phyloP scores from a whole-genome alignment of 2,113 vertebrate genomes.

The Cyprinodon tularosa region DNA sequence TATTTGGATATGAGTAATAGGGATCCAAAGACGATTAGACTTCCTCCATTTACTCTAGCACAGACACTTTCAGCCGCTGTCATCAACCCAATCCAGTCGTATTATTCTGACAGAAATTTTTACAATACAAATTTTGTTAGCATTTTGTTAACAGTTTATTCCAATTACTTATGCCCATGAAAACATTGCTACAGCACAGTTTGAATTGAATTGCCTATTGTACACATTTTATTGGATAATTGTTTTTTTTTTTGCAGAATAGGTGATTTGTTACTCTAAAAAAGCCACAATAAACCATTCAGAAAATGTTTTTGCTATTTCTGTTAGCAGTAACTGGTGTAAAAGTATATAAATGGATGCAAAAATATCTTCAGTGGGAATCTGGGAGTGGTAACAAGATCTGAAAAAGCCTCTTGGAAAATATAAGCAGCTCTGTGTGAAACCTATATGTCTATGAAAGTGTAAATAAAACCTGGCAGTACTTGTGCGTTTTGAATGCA shows the following conservation, averaged over 20 bases:
- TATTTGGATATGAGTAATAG: no score
- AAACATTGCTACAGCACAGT: no score
- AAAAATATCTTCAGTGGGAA: not conserved
- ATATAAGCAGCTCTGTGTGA: not conserved
- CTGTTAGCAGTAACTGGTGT: not conserved
- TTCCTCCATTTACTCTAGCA: no score
- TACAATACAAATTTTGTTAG: no score
- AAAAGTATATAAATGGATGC: not conserved
- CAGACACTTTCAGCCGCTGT: no score
- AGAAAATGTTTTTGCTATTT: not conserved
- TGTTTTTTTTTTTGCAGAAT: not conserved
- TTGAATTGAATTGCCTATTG: not conserved
- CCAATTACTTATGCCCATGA: no score
- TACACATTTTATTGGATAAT: not conserved
- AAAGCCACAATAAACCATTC: not conserved
- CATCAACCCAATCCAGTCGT: no score
- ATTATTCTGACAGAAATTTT: no score
- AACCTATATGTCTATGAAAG: not conserved
- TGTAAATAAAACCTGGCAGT: slow-evolving; percentile 9
- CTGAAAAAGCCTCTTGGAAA: not conserved
- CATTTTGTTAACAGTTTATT: no score
- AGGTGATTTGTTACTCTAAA: not conserved
- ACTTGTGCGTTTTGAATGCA: not conserved
- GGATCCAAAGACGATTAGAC: no score
- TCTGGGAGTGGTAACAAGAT: not conserved